Evolutionary conservation across 2,113 vertebrate species (phyloP).

Genomic region (Rissa tridactyla): DNA sequence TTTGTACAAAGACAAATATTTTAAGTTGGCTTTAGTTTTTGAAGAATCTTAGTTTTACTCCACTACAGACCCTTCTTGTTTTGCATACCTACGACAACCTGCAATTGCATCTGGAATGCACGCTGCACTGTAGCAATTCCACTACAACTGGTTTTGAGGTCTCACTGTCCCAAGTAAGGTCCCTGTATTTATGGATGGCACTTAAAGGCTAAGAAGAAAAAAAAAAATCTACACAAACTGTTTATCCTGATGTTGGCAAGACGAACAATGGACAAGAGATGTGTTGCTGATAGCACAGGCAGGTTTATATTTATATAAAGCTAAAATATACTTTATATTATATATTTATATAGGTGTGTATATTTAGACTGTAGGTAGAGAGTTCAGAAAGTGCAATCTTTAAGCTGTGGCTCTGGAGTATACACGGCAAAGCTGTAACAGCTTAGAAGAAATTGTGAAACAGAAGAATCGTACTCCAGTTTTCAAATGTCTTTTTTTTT

Average conservation of each 20-base stretch:
- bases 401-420: background rate
- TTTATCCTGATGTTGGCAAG: background rate
- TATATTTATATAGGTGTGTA: background rate
- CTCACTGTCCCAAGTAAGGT: background rate
- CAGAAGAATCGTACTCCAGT: fast-evolving
- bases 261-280: background rate
- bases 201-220: background rate
- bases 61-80: background rate
- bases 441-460: fast-evolving
- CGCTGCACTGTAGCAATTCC: background rate
- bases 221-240: background rate
- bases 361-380: background rate
- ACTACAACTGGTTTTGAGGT: background rate
- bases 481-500: background rate
- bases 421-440: fast-evolving
- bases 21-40: background rate
- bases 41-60: background rate
- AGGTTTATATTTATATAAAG: background rate
- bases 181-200: background rate
- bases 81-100: background rate
- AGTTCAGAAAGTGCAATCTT: background rate
- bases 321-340: background rate
- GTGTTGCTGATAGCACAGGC: background rate
- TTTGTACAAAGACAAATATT: background rate
- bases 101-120: background rate